Evolutionary conservation across 2,888 invertebrate genomes (phyloP), one percentile per base, ranked within the genome.

Genomic region (Pyralis farinalis): DNA sequence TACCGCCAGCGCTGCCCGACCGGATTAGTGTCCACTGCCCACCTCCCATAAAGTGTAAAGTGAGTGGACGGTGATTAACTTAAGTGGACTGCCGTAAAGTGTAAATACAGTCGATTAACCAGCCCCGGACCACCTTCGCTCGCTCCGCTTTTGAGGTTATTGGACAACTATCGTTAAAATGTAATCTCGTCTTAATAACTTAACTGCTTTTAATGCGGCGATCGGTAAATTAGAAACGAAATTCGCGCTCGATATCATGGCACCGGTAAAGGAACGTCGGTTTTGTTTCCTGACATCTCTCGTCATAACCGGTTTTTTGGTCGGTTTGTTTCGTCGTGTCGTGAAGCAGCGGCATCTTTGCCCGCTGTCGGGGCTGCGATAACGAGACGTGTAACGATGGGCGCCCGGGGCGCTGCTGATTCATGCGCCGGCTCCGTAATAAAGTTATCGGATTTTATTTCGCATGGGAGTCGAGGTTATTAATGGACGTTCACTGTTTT

Each of bases 341-440:
- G 41, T 38, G 38, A 46, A 40, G 35, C 28, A 28, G 34, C 39
- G 40, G 37, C 37, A 22, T 34, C 33, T 44, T 44, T 38, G 42
- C 30, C 28, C 33, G 12, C 25, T 21, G 12, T 7, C 12, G 25
- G 39, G 25, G 33, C 12, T 30, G 8, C 29, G 39, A 42, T 47
- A 47, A 44, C 42, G 41, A 43, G 43, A 31, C 33, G 4, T 16
- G 22, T 37, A 43, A 40, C 40, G 43, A 39, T 51, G 49, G 48
- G 49, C 55, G 55, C 56, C 55, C 49, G 37, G 49, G 53, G 52
- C 50, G 43, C 40, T 28, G 22, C 50, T 61, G 66, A 64, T 59
- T 69, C 61, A 68, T 62, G 54, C 44, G 35, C 40, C 46, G 41
- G 49, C 58, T 43, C 44, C 39, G 50, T 58, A 57, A 68, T 69